Percentiles rank a stretch among this genome's conserved stretches.
These are phyloP conservation scores for Trididemnum nubilum DNA, from an alignment of 23 tunicate genomes.

Conservation along the genomic window DNA sequence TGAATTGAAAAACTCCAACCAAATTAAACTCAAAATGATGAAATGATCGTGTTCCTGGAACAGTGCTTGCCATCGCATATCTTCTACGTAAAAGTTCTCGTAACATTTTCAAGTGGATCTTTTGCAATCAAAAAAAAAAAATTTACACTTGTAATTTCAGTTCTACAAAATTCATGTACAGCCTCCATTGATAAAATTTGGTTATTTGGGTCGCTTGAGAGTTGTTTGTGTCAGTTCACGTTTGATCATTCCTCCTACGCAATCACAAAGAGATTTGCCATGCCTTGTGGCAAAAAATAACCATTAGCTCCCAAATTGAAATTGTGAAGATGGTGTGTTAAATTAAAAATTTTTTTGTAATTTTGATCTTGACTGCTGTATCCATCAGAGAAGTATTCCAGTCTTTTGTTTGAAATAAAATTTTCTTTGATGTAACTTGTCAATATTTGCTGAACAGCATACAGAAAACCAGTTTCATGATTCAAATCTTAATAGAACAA, in stretches of 20 bases:
- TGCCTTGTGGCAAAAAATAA: slow-evolving; percentile 36
- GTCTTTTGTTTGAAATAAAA: background rate
- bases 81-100: background rate
- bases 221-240: background rate
- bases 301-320: background rate
- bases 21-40: background rate
- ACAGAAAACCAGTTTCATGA: slow-evolving; percentile 15
- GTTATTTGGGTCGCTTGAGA: background rate
- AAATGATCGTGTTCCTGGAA: background rate
- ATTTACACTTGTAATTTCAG: no score
- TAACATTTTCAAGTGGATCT: background rate
- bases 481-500: background rate
- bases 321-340: background rate
- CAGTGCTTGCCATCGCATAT: background rate
- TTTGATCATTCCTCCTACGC: slow-evolving; percentile 1
- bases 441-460: background rate
- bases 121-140: background rate
- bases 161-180: no score
- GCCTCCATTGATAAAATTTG: background rate
- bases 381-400: background rate
- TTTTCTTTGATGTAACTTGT: background rate
- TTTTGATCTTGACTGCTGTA: background rate
- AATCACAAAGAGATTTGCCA: slow-evolving; percentile 30
- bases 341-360: background rate
- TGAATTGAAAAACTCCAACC: background rate